phyloP scores from a whole-genome alignment of 2,888 invertebrate genomes.

The Callosobruchus maculatus region DNA sequence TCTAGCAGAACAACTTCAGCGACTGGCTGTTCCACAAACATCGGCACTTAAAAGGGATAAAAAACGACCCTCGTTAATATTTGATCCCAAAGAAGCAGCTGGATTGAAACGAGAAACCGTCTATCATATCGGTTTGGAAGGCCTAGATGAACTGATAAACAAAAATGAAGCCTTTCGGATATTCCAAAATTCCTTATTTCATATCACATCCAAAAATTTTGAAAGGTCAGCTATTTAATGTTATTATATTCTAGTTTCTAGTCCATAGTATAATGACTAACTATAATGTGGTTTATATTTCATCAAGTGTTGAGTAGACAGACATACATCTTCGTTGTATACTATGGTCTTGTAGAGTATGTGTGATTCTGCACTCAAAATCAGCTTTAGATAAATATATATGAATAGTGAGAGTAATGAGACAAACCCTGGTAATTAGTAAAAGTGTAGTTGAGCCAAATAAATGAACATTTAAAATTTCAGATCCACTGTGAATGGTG shows the following conservation, averaged over 20 bases:
- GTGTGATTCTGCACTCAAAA: no score
- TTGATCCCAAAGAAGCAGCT: conserved; percentile 87
- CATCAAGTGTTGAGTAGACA: no score
- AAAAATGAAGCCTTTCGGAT: conserved; percentile 69
- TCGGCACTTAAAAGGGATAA: conserved; percentile 62
- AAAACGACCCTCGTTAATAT: conserved; percentile 78
- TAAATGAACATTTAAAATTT: neutral
- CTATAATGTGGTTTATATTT: no score
- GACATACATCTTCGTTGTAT: no score
- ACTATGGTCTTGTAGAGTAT: no score
- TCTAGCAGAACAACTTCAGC: conserved; percentile 73
- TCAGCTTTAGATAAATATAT: no score
- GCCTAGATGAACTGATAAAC: conserved; percentile 76
- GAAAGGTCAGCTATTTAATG: conserved; percentile 49
- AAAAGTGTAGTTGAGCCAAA: neutral
- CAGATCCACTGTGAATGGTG: conserved; percentile 68
- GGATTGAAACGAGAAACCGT: conserved; percentile 79
- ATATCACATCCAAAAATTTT: conserved; percentile 69
- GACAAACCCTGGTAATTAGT: neutral
- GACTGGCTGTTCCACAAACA: conserved; percentile 74
- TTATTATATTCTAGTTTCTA: no score
- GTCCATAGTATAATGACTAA: no score
- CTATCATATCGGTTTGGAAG: conserved; percentile 81
- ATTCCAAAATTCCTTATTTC: conserved; percentile 75
- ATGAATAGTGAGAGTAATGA: no score